phyloP scores from a whole-genome alignment of 2,113 vertebrate species.

The Turdus rufiventris region DNA sequence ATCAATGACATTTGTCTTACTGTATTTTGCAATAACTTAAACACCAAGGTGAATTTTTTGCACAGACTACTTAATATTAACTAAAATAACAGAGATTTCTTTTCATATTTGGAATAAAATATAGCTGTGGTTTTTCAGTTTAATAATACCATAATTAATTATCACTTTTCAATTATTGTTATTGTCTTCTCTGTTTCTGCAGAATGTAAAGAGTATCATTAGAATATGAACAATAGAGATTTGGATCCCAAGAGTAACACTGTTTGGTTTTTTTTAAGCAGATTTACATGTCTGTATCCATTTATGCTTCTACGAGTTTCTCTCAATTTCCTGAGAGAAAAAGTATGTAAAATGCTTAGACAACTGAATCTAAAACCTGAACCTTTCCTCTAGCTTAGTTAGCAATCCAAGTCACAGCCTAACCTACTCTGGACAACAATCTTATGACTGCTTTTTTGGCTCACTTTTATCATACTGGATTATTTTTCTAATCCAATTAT shows the following conservation, averaged over 20 bases:
- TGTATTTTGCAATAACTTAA: not conserved
- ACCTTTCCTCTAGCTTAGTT: not conserved
- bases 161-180: not conserved
- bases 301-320: not conserved
- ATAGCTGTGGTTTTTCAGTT: not conserved
- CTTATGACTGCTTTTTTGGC: not conserved
- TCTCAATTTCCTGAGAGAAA: not conserved
- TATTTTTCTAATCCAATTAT: not conserved
- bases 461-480: not conserved
- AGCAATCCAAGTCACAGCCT: not conserved
- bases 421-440: not conserved
- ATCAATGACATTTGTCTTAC: not conserved
- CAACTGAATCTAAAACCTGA: not conserved
- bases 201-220: not conserved
- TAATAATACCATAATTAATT: not conserved
- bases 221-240: not conserved
- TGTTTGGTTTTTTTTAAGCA: not conserved
- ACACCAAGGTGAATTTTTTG: not conserved
- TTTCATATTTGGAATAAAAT: not conserved
- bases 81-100: not conserved
- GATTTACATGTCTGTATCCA: not conserved
- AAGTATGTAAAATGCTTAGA: not conserved
- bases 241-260: accelerated
- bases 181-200: not conserved
- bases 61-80: not conserved